Percentiles rank a stretch among this genome's conserved stretches.
Evolutionary conservation across 2,113 vertebrate genomes (phyloP).

Genomic region (Stegostoma tigrinum): DNA sequence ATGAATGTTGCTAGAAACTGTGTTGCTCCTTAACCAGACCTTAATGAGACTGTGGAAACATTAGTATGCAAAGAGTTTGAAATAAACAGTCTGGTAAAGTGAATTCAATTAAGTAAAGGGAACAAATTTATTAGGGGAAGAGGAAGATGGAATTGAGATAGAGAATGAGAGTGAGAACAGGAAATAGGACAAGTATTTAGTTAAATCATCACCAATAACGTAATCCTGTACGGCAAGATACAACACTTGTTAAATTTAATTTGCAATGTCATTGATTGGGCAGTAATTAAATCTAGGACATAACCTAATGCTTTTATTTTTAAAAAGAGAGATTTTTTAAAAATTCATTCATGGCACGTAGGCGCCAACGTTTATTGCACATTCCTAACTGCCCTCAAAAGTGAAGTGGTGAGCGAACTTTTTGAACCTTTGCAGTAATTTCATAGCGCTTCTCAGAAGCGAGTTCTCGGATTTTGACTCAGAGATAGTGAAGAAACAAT

Average conservation of each 20-base stretch:
- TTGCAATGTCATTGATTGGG: neutral
- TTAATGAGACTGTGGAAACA: neutral
- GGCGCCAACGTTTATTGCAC: no score
- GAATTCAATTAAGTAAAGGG: neutral
- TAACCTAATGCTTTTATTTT: neutral
- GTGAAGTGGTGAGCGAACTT: no score
- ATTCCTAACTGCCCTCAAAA: no score
- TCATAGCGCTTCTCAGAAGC: no score
- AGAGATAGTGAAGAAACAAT: no score
- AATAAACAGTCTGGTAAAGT: neutral
- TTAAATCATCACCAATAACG: neutral
- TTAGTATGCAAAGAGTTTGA: neutral
- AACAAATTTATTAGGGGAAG: neutral
- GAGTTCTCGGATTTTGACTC: no score
- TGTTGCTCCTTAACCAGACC: neutral
- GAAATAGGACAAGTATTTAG: neutral
- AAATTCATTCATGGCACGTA: no score
- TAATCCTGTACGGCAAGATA: neutral
- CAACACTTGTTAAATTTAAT: neutral
- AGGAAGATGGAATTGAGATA: neutral
- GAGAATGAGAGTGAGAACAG: neutral
- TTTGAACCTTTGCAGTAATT: no score
- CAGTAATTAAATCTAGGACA: neutral
- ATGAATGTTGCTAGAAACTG: neutral
- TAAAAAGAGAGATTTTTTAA: no score